These are phyloP conservation scores for Sialis lutaria DNA, from an alignment of 2,888 invertebrate species.

Conservation along the genomic window DNA sequence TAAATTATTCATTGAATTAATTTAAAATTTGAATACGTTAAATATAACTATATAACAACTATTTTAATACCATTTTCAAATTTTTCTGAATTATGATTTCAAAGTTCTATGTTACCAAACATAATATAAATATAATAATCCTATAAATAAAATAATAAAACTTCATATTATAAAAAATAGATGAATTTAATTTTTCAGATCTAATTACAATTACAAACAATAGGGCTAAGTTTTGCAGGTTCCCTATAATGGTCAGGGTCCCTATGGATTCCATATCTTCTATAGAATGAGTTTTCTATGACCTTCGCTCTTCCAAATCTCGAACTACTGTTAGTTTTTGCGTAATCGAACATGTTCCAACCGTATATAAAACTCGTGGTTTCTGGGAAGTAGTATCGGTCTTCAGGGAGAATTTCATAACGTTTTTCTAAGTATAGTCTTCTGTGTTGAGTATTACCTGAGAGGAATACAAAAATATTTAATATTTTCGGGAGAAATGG, in stretches of 20 bases:
- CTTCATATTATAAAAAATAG: too few relatives aligned
- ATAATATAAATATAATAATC: too few relatives aligned
- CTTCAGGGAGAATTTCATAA: conserved; percentile 32
- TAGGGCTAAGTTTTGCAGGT: conserved; percentile 25
- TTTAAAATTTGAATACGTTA: too few relatives aligned
- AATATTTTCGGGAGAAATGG: too few relatives aligned
- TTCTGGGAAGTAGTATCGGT: conserved; percentile 34
- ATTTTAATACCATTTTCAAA: too few relatives aligned
- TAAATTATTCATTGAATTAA: too few relatives aligned
- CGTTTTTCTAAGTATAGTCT: conserved; percentile 28
- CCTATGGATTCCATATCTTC: conserved; percentile 30
- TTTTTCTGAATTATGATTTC: too few relatives aligned
- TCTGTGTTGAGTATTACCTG: conserved; percentile 1
- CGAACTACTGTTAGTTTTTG: conserved; percentile 16
- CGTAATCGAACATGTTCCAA: conserved; percentile 34
- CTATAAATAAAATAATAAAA: too few relatives aligned
- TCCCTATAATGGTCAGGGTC: conserved; percentile 36
- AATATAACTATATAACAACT: too few relatives aligned
- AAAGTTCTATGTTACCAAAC: too few relatives aligned
- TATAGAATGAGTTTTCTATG: conserved; percentile 36
- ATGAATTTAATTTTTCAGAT: neutral
- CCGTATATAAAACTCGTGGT: conserved; percentile 36
- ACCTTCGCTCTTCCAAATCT: conserved; percentile 32
- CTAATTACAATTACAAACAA: conserved; percentile 17
- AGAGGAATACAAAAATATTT: neutral